Percentiles rank a stretch among this genome's conserved stretches.
Evolutionary conservation across 2,113 vertebrate species (phyloP).

Genomic region (Pterocles burchelli): DNA sequence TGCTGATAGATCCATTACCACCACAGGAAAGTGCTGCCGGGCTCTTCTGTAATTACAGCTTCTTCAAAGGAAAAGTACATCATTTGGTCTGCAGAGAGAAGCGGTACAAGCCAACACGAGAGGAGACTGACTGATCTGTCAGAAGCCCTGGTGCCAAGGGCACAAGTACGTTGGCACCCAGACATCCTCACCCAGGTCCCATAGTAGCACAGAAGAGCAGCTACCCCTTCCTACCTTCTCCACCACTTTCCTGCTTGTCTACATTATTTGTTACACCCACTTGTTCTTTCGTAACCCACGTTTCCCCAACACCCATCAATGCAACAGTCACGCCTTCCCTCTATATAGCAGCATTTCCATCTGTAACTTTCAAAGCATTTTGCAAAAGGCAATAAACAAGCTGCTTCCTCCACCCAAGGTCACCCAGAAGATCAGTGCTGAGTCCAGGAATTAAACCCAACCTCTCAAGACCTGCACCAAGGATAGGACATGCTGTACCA

Average conservation of each 20-base stretch:
- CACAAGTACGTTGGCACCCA: neutral
- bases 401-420: constrained; percentile 15
- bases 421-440: neutral
- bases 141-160: constrained; percentile 11
- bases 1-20: constrained; percentile 46
- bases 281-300: neutral
- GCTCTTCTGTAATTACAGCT: constrained; percentile 44
- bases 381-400: constrained; percentile 20
- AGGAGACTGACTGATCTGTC: neutral
- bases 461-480: neutral
- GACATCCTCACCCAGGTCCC: neutral
- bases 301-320: constrained; percentile 24
- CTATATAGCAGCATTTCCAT: neutral
- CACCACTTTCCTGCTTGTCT: neutral
- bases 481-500: constrained; percentile 11
- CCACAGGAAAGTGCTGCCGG: neutral
- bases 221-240: neutral
- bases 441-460: neutral
- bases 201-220: neutral
- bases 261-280: neutral
- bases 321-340: neutral
- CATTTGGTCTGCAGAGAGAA: constrained; percentile 41
- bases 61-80: constrained; percentile 43
- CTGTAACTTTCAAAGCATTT: neutral
- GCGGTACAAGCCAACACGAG: fast-evolving